These are phyloP conservation scores for Macrophya alboannulata DNA, from an alignment of 2,888 invertebrate species.

Conservation along the genomic window DNA sequence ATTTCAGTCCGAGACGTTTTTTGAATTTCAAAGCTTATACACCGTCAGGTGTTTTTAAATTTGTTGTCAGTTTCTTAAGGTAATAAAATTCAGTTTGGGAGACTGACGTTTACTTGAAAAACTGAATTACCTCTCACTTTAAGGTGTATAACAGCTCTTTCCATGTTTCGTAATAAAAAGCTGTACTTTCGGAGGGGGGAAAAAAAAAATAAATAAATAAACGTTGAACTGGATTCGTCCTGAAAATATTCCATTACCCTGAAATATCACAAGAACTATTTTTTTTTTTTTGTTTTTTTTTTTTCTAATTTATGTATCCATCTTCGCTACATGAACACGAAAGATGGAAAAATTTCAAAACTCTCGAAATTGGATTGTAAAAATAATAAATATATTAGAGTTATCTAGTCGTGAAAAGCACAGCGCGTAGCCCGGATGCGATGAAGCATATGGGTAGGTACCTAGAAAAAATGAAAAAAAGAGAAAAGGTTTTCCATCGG, in stretches of 20 bases:
- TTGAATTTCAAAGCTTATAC: neutral
- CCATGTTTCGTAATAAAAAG: neutral
- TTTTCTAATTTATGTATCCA: neutral
- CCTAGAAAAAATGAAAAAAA: no score
- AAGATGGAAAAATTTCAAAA: neutral
- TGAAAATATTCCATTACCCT: neutral
- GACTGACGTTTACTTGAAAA: conserved; percentile 33
- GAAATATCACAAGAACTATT: neutral
- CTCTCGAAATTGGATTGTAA: no score
- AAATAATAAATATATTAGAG: no score
- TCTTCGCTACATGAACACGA: neutral
- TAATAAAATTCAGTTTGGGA: conserved; percentile 20
- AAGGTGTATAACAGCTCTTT: conserved; percentile 13
- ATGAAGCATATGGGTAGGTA: no score
- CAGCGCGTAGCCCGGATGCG: no score
- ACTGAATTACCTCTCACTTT: conserved; percentile 12
- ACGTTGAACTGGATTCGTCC: neutral
- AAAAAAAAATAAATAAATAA: neutral
- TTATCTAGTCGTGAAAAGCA: no score
- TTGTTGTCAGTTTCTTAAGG: conserved; percentile 15
- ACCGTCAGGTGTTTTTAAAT: conserved; percentile 11
- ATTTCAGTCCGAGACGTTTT: conserved; percentile 9
- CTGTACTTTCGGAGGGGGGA: neutral
- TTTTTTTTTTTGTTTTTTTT: neutral
- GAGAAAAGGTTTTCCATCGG: neutral